Base-by-base conservation (phyloP, 1,140 invertebrate species). In the Rhagoletis pomonella region DNA sequence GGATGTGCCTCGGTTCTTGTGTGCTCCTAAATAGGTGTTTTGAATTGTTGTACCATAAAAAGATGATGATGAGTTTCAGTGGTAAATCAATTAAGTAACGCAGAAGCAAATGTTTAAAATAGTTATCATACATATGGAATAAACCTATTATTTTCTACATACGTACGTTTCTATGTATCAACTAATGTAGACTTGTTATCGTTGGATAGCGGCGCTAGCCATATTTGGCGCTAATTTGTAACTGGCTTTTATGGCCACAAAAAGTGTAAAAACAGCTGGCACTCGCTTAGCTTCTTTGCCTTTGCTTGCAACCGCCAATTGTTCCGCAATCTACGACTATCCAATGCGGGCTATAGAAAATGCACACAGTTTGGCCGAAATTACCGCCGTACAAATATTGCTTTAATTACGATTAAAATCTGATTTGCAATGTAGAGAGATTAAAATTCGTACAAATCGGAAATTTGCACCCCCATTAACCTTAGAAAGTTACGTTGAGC, bases 401-500 rank as follows among this genome's bases (percentile, higher is more conserved):
- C 69, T 17, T 50, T 77, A 77, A 77, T 77, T 77, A 77, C 44
- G 69, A 50, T 77, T 77, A 77, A 77, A 77, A 77, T 77, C 69
- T 17, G 12, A 14, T 44, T 77, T 77, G 29, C 44, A n/a, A 47
- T 50, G 17, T 5, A 77, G 69, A n/a, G 65, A 77, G 69, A 77
- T 77, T n/a, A 19, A 77, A 50, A 77, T 77, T 44, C 69, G 69
- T 77, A 47, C n/a, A 77, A 50, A 77, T 50, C 44, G 17, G 3
- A 77, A 77, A 77, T 69, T 69, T 77, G 69, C 44, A 77, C 69
- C 69, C 69, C 69, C 44, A 77, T 77, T 77, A 77, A 77, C 69
- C 69, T 77, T 77, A 50, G 69, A 77, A 77, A 77, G 69, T 77
- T 77, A 29, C 29, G 69, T 3, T 7, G 69, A 77, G 17, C 69